phyloP scores from a whole-genome alignment of 2,888 invertebrate species.

The Azorinus chamasolen region DNA sequence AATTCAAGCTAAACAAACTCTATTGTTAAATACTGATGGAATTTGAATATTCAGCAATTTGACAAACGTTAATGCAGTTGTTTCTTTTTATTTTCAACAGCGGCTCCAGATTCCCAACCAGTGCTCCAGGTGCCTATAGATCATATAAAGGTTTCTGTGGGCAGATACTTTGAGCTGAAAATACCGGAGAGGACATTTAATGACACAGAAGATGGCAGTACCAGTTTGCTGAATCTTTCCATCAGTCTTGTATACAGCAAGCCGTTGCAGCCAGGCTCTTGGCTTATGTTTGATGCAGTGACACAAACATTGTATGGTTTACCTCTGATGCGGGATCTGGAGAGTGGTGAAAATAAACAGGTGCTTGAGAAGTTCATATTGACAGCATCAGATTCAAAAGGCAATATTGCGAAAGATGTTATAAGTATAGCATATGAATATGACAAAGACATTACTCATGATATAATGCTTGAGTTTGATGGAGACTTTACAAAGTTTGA shows the following conservation, averaged over 20 bases:
- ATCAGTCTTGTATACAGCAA: constrained; percentile 63
- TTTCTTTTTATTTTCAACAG: constrained; percentile 27
- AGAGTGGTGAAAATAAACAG: constrained; percentile 16
- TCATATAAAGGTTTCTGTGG: constrained; percentile 64
- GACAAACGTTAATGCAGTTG: constrained; percentile 13
- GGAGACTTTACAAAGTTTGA: constrained; percentile 34
- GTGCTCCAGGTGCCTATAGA: constrained; percentile 67
- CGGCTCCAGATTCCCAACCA: constrained; percentile 62
- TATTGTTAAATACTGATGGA: no score
- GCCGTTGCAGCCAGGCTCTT: constrained; percentile 62
- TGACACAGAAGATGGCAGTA: constrained; percentile 78
- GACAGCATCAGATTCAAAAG: constrained; percentile 57
- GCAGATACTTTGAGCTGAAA: constrained; percentile 66
- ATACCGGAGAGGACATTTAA: constrained; percentile 74
- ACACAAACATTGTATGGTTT: constrained; percentile 75
- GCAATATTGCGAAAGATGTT: constrained; percentile 55
- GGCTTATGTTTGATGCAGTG: constrained; percentile 73
- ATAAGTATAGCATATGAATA: constrained; percentile 62
- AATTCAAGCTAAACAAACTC: no score
- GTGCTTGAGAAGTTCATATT: constrained; percentile 47
- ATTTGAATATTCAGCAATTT: no score
- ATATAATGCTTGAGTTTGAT: constrained; percentile 45
- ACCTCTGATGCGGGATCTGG: constrained; percentile 68
- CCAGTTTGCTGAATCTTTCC: constrained; percentile 67
- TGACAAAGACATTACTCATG: constrained; percentile 50